Evolutionary conservation across 2,888 invertebrate species (phyloP).

Genomic region (Machimus rusticus): DNA sequence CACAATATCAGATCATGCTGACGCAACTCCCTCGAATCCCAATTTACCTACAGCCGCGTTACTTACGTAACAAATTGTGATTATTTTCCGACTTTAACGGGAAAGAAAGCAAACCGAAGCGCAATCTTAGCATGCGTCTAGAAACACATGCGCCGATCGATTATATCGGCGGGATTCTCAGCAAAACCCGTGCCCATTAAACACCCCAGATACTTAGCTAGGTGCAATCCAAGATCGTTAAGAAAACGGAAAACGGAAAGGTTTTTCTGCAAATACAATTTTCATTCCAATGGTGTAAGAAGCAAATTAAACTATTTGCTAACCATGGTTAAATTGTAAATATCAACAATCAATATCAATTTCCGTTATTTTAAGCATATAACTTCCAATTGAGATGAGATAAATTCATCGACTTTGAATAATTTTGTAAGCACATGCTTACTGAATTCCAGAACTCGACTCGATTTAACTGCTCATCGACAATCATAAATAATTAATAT

Average conservation of each 20-base stretch:
- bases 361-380: not conserved
- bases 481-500: too few relatives aligned
- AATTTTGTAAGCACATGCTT: not conserved
- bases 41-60: not conserved
- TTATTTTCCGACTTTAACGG: not conserved
- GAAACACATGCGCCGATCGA: not conserved
- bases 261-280: not conserved
- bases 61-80: not conserved
- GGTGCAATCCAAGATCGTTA: not conserved
- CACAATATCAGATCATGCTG: not conserved
- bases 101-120: not conserved
- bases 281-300: not conserved
- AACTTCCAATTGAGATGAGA: not conserved
- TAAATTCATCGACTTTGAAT: not conserved
- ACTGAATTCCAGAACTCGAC: too few relatives aligned
- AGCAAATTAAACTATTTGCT: not conserved
- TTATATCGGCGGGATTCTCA: not conserved
- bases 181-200: not conserved
- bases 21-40: not conserved
- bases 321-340: not conserved
- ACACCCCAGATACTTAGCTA: not conserved
- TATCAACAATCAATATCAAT: too few relatives aligned
- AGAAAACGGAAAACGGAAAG: not conserved
- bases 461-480: too few relatives aligned
- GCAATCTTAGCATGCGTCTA: not conserved